Conservation (phyloP, 2,797 vertebrate species). For the Pteropus rufus region DNA sequence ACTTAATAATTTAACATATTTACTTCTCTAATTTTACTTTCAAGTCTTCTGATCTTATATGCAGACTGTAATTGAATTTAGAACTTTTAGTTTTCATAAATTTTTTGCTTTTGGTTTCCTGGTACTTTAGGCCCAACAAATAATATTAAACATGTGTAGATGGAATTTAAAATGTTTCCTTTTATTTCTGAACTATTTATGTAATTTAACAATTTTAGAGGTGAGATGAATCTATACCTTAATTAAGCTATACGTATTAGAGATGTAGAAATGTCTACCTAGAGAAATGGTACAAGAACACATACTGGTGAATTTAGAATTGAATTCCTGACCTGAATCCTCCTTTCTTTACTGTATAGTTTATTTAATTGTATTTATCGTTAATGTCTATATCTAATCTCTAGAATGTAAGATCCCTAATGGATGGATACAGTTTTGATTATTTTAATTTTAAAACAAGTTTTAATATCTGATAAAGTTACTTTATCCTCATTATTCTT, state of each 20-base stretch:
- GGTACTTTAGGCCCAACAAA: neutral
- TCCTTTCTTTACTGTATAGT: neutral
- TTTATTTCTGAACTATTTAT: neutral
- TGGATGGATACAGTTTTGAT: neutral
- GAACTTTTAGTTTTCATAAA: neutral
- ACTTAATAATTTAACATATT: neutral
- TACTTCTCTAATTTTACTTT: neutral
- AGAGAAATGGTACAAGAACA: neutral
- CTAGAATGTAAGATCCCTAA: neutral
- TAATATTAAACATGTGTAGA: neutral
- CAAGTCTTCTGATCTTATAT: neutral
- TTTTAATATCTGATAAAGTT: neutral
- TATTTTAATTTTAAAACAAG: neutral
- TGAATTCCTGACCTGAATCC: neutral
- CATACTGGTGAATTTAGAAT: neutral
- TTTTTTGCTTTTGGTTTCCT: neutral
- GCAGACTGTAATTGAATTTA: neutral
- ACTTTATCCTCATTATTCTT: neutral
- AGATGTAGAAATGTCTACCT: neutral
- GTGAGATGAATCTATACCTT: neutral
- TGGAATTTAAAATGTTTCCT: neutral
- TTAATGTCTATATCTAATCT: neutral
- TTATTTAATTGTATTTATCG: slow-evolving; percentile 11
- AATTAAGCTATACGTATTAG: neutral
- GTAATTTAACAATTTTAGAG: neutral